Conservation (phyloP, 1,140 invertebrate genomes). For the Apocrypta bakeri region DNA sequence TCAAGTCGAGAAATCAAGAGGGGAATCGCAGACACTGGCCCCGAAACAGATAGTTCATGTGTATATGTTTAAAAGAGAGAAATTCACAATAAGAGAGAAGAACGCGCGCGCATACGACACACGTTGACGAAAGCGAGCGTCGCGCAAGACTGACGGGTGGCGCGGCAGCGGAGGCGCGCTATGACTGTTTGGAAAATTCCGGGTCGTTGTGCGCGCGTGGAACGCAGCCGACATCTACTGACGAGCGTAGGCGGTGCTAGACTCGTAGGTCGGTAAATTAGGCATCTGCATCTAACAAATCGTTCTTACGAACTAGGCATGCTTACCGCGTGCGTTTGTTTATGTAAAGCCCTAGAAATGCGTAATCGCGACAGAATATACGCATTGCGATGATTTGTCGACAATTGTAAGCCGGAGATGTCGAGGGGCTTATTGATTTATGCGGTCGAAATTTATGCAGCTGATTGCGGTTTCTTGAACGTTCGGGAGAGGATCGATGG, state of each 20-base stretch:
- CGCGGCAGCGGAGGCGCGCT: constrained; percentile 31
- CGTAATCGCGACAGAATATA: background rate
- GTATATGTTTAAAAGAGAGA: background rate
- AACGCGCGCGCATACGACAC: background rate
- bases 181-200: constrained; percentile 46
- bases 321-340: constrained; percentile 36
- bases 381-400: background rate
- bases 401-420: background rate
- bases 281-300: background rate
- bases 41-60: background rate
- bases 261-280: constrained; percentile 21
- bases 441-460: background rate
- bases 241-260: background rate
- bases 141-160: constrained; percentile 44
- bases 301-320: background rate
- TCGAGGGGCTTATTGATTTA: background rate
- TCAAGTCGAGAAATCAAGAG: background rate
- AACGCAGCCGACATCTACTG: constrained; percentile 26
- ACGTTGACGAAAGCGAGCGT: constrained; percentile 45
- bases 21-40: background rate
- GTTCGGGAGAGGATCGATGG: no score
- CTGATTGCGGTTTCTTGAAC: no score
- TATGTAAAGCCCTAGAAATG: background rate
- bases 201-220: background rate
- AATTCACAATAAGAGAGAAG: background rate